Evolutionary conservation across 2,797 vertebrate genomes (phyloP).

Genomic region (Ctenochaetus hawaiiensis): DNA sequence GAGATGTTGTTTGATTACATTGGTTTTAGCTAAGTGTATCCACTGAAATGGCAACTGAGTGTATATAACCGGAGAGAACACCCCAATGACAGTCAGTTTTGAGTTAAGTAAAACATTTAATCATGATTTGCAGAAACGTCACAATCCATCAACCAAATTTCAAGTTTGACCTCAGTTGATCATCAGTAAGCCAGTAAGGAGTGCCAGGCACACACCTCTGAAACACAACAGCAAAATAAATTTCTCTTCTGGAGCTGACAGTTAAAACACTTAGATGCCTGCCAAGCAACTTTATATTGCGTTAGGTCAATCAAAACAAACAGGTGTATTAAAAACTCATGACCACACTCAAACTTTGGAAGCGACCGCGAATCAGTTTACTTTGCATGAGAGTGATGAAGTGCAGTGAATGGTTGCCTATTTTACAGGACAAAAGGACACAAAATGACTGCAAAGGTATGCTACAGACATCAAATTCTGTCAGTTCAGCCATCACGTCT

Average conservation of each 20-base stretch:
- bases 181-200: slow-evolving; percentile 11
- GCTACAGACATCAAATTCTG: slow-evolving; percentile 40
- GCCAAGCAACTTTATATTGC: slow-evolving; percentile 52
- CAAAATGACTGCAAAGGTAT: slow-evolving; percentile 55
- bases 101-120: slow-evolving; percentile 33
- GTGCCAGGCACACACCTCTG: slow-evolving; percentile 25
- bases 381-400: not conserved
- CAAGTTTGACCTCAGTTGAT: slow-evolving; percentile 59
- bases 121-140: slow-evolving; percentile 35
- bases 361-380: slow-evolving; percentile 23
- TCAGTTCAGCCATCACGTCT: slow-evolving; percentile 60
- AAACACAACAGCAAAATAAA: slow-evolving; percentile 51
- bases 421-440: slow-evolving; percentile 46
- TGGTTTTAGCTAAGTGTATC: not conserved
- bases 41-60: slow-evolving; percentile 14
- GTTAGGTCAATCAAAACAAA: slow-evolving; percentile 50
- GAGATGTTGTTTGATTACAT: not conserved
- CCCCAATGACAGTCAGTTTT: slow-evolving; percentile 29
- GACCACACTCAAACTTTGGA: slow-evolving; percentile 44
- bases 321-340: slow-evolving; percentile 44
- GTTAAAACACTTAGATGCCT: slow-evolving; percentile 38
- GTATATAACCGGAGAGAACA: slow-evolving; percentile 33
- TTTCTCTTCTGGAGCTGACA: slow-evolving; percentile 52
- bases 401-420: slow-evolving; percentile 46
- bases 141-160: slow-evolving; percentile 48